A percentile compares a stretch with the other conserved stretches of the same genome.
Evolutionary conservation across 2,797 vertebrate genomes (phyloP).

Genomic region (Chloroceryle inda): DNA sequence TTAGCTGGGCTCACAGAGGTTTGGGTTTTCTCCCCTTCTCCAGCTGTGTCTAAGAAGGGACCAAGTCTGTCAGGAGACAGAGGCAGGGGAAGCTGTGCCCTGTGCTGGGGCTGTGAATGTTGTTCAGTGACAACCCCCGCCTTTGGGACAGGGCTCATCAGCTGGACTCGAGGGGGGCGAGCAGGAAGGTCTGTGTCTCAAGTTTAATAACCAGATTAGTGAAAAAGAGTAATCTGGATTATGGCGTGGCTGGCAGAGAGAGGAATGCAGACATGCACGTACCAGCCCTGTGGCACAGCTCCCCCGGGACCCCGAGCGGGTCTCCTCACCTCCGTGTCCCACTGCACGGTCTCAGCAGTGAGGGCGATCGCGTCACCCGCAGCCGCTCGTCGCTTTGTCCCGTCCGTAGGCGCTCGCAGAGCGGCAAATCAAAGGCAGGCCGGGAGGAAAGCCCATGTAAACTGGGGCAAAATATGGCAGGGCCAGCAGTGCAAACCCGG

Average conservation of each 20-base stretch:
- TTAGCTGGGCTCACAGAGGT: background rate
- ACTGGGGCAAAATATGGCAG: background rate
- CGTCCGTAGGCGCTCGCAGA: accelerated
- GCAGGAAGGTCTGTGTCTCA: background rate
- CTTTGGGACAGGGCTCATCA: accelerated
- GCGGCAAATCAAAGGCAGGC: background rate
- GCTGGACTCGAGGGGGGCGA: accelerated
- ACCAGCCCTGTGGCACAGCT: background rate
- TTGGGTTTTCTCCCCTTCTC: too few relatives aligned
- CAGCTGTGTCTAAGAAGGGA: too few relatives aligned
- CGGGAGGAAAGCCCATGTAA: background rate
- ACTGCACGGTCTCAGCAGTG: background rate
- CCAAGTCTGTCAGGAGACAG: accelerated
- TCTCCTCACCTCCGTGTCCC: accelerated
- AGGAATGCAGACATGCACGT: accelerated
- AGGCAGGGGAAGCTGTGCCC: background rate
- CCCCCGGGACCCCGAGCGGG: accelerated
- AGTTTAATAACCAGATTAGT: background rate
- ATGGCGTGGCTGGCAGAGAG: background rate
- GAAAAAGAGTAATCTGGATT: background rate
- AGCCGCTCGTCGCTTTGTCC: accelerated
- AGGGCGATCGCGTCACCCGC: accelerated
- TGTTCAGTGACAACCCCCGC: accelerated
- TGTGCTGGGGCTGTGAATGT: accelerated
- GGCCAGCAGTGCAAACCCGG: accelerated